Conservation (phyloP, 2,113 vertebrate genomes). For the Fulmarus glacialis region DNA sequence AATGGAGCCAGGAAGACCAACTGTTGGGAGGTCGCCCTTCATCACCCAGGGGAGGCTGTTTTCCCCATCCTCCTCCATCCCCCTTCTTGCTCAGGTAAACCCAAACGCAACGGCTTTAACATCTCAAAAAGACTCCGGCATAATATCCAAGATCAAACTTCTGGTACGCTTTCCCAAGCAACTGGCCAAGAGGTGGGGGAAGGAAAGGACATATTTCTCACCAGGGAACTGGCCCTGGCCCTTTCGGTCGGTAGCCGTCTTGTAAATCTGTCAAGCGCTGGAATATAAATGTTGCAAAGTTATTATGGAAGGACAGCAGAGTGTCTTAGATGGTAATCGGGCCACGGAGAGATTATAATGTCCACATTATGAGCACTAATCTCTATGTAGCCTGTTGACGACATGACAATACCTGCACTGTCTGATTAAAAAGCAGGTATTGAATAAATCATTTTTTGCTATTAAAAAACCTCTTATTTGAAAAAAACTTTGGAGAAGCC, state of each 20-base stretch:
- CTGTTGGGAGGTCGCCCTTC: not conserved
- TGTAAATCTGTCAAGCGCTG: not conserved
- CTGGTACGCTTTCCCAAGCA: not conserved
- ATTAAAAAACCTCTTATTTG: not conserved
- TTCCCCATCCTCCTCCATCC: not conserved
- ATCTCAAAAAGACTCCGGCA: not conserved
- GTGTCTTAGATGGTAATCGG: not conserved
- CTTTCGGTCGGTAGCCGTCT: not conserved
- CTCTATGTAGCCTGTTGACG: not conserved
- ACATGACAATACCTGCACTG: not conserved
- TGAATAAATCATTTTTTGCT: not conserved
- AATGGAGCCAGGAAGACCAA: not conserved
- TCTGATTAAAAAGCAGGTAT: not conserved
- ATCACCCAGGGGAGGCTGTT: not conserved
- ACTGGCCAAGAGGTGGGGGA: not conserved
- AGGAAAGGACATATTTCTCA: not conserved
- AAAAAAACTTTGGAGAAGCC: not conserved
- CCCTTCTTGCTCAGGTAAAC: not conserved
- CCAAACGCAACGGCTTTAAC: not conserved
- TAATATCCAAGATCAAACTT: not conserved
- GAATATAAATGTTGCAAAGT: not conserved
- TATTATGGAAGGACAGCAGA: not conserved
- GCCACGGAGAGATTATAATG: constrained; percentile 21
- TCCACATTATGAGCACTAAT: constrained; percentile 2
- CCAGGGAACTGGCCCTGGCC: not conserved